Evolutionary conservation across 1,140 invertebrate genomes (phyloP), one percentile per base, ranked within the genome.

Genomic region (Zaprionus ornatus): DNA sequence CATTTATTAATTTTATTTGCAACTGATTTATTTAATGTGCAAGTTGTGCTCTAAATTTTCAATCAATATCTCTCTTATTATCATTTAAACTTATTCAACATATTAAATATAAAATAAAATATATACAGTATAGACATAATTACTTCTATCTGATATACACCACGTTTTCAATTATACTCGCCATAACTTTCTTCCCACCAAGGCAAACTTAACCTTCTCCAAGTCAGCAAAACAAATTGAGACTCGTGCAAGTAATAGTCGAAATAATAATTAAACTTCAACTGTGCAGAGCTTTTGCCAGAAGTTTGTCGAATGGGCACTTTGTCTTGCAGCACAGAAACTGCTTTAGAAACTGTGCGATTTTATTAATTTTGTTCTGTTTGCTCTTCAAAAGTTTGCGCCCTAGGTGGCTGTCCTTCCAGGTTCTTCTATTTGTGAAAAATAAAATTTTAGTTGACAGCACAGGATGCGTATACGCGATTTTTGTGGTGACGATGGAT

Each of bases 221-320:
- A 3, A 19, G 9, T 12, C 4, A 12, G 1, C 21, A 1, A 50
- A 50, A 10, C 19, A 50, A 50, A 50, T 19, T 23, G 45, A 55
- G 19, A 55, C 52, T 55, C 40, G 40, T 45, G 40, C n/a, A n/a
- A 45, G n/a, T 45, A 17, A n/a, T 45, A 45, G 40, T 45, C 21
- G 21, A 55, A 55, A 55, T 55, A 50, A 50, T 65, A 55, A 65
- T 65, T 56, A 65, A 55, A 55, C n/a, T 15, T 55, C 25, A 55
- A 55, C 52, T 29, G 52, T 23, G 7, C n/a, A 27, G 45, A 66
- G 17, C 55, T 57, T 66, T 32, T 7, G 3, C 4, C 15, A 12
- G 32, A 45, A 45, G 40, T 45, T 25, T 66, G 15, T 29, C 10
- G 37, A 66, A 57, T 66, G 40, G 40, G 40, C 40, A 45, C 40